Base-by-base conservation (phyloP, 2,113 vertebrate genomes). In the Sorex araneus region DNA sequence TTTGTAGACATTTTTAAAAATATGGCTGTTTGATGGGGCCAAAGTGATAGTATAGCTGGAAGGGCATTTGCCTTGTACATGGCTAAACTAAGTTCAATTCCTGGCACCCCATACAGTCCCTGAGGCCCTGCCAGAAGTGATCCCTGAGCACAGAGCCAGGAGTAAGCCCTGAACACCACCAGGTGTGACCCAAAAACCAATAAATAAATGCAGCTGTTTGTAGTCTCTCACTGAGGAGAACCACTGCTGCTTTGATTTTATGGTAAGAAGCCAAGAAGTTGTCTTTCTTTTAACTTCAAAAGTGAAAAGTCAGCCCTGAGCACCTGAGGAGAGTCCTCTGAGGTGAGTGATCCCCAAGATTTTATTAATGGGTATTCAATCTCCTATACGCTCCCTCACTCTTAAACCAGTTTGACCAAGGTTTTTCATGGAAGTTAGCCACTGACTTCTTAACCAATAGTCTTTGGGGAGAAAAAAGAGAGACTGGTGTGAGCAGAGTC, bases 251-350 rank as follows among this genome's bases (percentile, higher is more conserved):
- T 54, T 40, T 73, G 40, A 47, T 36, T 11, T 25, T 66, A 4
- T 9, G 16, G 8, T n/a, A 32, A 69, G 27, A 64, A 40, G 30
- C 47, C 32, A 40, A 91, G 45, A 84, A 76, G 7, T 10, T 54
- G 54, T 69, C 79, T 88, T 79, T 9, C 15, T 83, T 54, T 43
- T 54, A 21, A 64, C 54, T 87, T 89, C 73, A 60, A 66, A 93
- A 73, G 69, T 64, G n/a, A 50, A 66, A 71, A 70, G 63, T 45
- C 60, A 47, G 34, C 54, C 36, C 6, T 45, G 78, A 47, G 71
- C 23, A 70, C 9, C 12, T 50, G 10, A 76, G 25, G 36, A 69
- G 8, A 67, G 21, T 23, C 43, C 66, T 30, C 64, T 19, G 50
- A 74, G 43, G 40, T 34, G 47, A 90, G 47, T 0, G 8, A 3